phyloP scores from a whole-genome alignment of 2,797 vertebrate species.

The Scolopax bukidnonensis region DNA sequence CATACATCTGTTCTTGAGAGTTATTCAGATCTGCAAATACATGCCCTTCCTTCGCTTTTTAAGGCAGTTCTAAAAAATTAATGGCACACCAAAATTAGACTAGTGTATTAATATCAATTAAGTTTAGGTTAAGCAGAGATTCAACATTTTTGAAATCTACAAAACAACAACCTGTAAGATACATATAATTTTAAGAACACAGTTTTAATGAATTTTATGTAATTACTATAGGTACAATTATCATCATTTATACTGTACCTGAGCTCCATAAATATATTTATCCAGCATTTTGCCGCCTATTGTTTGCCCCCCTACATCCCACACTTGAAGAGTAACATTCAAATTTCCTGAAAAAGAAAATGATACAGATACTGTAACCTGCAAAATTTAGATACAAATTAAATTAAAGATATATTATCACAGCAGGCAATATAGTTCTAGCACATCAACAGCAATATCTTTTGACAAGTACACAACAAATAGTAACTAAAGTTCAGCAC shows the following conservation, averaged over 20 bases:
- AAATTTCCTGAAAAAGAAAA: slow-evolving; percentile 86
- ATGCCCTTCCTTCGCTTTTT: slow-evolving; percentile 15
- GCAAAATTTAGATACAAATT: slow-evolving; percentile 5
- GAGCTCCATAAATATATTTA: slow-evolving; percentile 98
- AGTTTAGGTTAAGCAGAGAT: not conserved
- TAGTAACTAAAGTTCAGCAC: not conserved
- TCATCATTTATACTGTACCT: slow-evolving; percentile 75
- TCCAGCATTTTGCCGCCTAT: slow-evolving; percentile 99
- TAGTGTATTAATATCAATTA: not conserved
- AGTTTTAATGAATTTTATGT: not conserved
- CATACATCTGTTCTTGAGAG: slow-evolving; percentile 64
- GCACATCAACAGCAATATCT: slow-evolving; percentile 15
- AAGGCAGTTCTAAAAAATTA: slow-evolving; percentile 39
- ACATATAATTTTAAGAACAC: not conserved
- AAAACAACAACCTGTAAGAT: not conserved
- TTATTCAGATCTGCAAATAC: slow-evolving; percentile 47
- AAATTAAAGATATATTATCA: not conserved
- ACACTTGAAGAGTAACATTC: slow-evolving; percentile 97
- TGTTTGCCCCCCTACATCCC: slow-evolving; percentile 98
- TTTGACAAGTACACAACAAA: not conserved
- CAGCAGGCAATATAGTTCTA: not conserved
- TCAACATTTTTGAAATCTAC: not conserved
- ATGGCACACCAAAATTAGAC: slow-evolving; percentile 14
- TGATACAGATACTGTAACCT: not conserved
- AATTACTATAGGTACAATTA: not conserved